Evolutionary conservation across 1,140 invertebrate genomes (phyloP).

Genomic region (Mesaphorura yosii): DNA sequence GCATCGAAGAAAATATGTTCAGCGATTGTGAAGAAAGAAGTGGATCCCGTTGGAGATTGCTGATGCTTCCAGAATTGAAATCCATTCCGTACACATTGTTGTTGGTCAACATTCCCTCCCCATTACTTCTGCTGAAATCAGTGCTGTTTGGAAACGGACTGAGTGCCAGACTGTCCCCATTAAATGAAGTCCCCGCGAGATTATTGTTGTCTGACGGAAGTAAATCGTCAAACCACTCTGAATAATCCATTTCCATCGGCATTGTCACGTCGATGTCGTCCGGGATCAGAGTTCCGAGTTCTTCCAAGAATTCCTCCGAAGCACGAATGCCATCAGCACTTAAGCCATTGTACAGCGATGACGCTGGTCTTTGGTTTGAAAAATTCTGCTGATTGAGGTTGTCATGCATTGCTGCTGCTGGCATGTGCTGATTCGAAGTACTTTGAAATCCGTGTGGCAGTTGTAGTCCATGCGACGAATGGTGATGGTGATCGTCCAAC

Average conservation of each 20-base stretch:
- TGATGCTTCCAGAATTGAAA: slow-evolving; percentile 7
- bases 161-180: too few relatives aligned
- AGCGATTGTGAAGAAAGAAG: slow-evolving; percentile 21
- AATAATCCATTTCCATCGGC: slow-evolving; percentile 58
- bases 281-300: slow-evolving; percentile 23
- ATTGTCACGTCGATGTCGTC: slow-evolving; percentile 36
- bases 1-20: slow-evolving; percentile 11
- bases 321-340: too few relatives aligned
- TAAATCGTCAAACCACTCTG: slow-evolving; percentile 58
- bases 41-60: slow-evolving; percentile 18
- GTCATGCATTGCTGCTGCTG: not conserved
- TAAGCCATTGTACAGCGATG: not conserved
- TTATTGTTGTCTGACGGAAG: slow-evolving; percentile 37
- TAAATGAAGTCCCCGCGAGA: not conserved
- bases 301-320: slow-evolving; percentile 31
- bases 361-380: not conserved
- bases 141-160: too few relatives aligned
- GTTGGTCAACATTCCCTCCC: too few relatives aligned
- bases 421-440: not conserved
- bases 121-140: not conserved
- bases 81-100: not conserved
- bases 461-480: not conserved
- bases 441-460: not conserved
- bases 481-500: slow-evolving; percentile 9
- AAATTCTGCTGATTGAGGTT: not conserved